Base-by-base conservation (phyloP, 1,140 invertebrate species). In the Apis dorsata region DNA sequence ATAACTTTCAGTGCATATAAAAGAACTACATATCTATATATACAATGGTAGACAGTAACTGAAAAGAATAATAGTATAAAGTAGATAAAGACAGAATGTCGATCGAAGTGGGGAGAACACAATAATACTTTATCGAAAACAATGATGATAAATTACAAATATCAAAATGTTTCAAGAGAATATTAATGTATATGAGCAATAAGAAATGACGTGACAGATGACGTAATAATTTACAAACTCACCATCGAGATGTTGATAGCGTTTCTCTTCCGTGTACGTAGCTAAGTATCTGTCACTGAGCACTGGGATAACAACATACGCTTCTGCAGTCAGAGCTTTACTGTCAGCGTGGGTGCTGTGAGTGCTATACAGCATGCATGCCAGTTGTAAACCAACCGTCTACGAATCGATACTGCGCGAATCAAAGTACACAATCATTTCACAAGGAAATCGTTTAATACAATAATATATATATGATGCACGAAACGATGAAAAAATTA, bases 161-260 rank as follows among this genome's bases (percentile, higher is more conserved):
- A 62, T 2, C 19, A 24, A 59, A 5, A 59, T 17, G 57, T n/a
- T 49, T 9, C n/a, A n/a, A 49, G 2, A 13, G 24, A n/a, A 76
- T 5, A 51, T 24, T 9, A 24, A 8, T 15, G 15, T n/a, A 13
- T 13, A n/a, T 3, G 15, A 28, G 1, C 49, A 2, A 55, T 0
- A 21, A 59, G 17, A 21, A 19, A 49, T 62, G 59, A 79, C 51
- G 65, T 15, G 53, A 62, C 55, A 49, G 44, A 28, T 76, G 78
- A 85, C 78, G 83, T 73, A 15, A 66, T 44, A 66, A 85, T 85
- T 86, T 51, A 66, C 59, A 57, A 55, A 86, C 85, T 86, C 83
- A 86, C 85, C 85, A 86, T 86, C 53, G 83, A 69, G 78, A 81
- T 79, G 68, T 57, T 60, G 78, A 70, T 85, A 83, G 59, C 34